Conservation (phyloP, 2,797 vertebrate species). For the Arremon aurantiirostris region DNA sequence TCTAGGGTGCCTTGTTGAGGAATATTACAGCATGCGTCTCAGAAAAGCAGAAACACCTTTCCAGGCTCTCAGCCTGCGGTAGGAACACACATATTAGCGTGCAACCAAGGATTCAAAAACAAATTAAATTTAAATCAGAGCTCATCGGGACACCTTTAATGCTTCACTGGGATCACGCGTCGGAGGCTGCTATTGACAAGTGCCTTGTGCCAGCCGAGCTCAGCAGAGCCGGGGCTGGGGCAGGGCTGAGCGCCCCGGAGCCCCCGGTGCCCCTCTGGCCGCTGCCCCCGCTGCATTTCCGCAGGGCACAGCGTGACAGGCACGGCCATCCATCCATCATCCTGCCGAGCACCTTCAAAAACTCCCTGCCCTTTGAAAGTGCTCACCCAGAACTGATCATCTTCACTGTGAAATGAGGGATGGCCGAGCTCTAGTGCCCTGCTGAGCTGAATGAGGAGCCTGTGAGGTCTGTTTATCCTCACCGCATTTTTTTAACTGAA, state of each 20-base stretch:
- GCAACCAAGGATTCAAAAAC: neutral
- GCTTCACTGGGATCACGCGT: neutral
- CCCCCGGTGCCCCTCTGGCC: neutral
- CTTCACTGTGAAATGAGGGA: slow-evolving; percentile 69
- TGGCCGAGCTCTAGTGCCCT: slow-evolving; percentile 60
- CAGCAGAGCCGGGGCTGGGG: too few species aligned
- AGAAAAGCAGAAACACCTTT: neutral
- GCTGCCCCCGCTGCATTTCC: neutral
- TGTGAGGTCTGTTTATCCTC: slow-evolving; percentile 49
- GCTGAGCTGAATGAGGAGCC: slow-evolving; percentile 46
- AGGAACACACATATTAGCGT: accelerated
- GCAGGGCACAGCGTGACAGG: slow-evolving; percentile 12
- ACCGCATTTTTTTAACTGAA: neutral
- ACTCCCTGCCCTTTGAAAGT: slow-evolving; percentile 61
- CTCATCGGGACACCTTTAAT: neutral
- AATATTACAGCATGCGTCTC: accelerated
- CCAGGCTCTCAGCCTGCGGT: neutral
- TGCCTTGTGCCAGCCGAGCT: neutral
- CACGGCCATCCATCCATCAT: slow-evolving; percentile 71
- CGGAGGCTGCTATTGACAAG: neutral
- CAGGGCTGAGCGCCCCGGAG: neutral
- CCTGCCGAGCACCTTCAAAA: slow-evolving; percentile 59
- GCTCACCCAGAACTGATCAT: slow-evolving; percentile 66
- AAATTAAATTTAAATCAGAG: neutral
- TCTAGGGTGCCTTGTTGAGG: neutral